Base-by-base conservation (phyloP, 2,888 invertebrate species). In the Acheta domesticus region DNA sequence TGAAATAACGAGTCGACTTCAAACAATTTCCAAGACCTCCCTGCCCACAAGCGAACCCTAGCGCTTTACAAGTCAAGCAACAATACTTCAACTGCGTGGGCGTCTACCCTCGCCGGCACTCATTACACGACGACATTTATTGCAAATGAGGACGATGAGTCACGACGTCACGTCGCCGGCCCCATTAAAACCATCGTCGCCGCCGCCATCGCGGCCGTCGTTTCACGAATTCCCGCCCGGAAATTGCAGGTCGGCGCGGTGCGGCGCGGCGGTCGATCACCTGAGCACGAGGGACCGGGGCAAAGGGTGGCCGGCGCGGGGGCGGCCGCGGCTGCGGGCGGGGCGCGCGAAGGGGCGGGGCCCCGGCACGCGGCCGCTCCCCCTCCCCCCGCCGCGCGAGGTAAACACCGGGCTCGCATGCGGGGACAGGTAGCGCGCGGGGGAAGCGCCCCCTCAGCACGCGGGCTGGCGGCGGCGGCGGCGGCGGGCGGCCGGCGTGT, bases 401-500 rank as follows among this genome's bases (percentile, higher is more conserved):
- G 62, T 62, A 62, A 62, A 62, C 62, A 62, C 62, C 62, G 62
- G 62, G 16, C 62, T 62, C 62, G 14, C 62, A 62, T 62, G 62
- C 62, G 62, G 62, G 62, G 62, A 62, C 62, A 62, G 62, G 62
- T 62, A 62, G 62, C 62, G 62, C 62, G 62, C 62, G 62, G 62
- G 62, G 19, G 62, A 62, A 4, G 62, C 14, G 19, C 62, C 19
- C 62, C 62, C 50, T 2, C 62, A 14, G 36, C 19, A n/a, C 73
- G 73, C n/a, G 73, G 16, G 73, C n/a, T 16, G n/a, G 73, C 19
- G 16, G 73, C 73, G n/a, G 73, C n/a, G 19, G 12, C 20, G 75
- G n/a, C 23, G 75, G 12, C 75, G n/a, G 20, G 19, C 20, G 20
- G 75, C n/a, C 20, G 75, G 75, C 75, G 23, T 20, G 75, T 75